Evolutionary conservation across 2,797 vertebrate genomes (phyloP).

Genomic region (Leuciscus waleckii): DNA sequence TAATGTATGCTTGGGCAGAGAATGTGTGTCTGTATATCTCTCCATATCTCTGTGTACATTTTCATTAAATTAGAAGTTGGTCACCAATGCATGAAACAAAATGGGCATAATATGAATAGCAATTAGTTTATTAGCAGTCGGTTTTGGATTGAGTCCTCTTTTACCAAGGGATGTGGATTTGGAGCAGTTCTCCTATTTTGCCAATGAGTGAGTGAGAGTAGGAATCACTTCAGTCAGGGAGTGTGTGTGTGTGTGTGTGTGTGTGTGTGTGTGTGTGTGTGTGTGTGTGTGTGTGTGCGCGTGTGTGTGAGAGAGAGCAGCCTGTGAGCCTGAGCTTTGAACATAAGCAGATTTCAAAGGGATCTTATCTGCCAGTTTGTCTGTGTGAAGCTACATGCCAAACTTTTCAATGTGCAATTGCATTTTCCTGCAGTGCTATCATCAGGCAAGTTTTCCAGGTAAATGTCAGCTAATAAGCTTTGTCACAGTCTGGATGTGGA

Average conservation of each 20-base stretch:
- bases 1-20: too few species aligned
- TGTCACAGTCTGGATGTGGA: constrained; percentile 30
- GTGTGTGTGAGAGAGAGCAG: neutral
- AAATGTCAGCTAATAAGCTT: constrained; percentile 49
- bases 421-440: constrained; percentile 13
- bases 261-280: neutral
- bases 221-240: neutral
- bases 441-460: constrained; percentile 26
- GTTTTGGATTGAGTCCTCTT: neutral
- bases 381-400: constrained; percentile 22
- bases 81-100: neutral
- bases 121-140: neutral
- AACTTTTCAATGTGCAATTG: constrained; percentile 30
- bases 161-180: constrained; percentile 13
- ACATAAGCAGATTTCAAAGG: constrained; percentile 30
- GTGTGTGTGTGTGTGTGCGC: neutral
- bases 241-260: constrained; percentile 7
- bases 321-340: constrained; percentile 20
- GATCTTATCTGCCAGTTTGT: constrained; percentile 36
- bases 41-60: neutral
- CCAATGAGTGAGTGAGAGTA: neutral
- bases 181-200: constrained; percentile 13
- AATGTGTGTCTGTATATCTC: too few species aligned
- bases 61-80: too few species aligned
- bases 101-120: neutral